A percentile compares a stretch with the other conserved stretches of the same genome.
These are phyloP conservation scores for Artibeus jamaicensis DNA, from an alignment of 2,797 vertebrate genomes.

Conservation along the genomic window DNA sequence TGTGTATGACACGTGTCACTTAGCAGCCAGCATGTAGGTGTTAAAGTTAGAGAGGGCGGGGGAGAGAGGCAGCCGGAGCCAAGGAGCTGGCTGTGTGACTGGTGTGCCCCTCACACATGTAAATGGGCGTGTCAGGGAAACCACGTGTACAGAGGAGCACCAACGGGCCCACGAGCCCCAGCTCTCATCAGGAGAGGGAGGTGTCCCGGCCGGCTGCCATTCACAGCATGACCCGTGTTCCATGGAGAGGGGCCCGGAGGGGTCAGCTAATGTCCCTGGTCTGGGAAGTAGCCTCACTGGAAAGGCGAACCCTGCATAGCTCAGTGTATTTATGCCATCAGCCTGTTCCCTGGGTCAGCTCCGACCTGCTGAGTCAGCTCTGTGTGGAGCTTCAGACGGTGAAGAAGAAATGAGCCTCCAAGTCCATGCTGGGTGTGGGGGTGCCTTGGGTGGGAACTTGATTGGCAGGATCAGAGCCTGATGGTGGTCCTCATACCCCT, in stretches of 20 bases:
- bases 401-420: neutral
- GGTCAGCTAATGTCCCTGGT: neutral
- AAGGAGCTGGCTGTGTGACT: neutral
- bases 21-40: neutral
- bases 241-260: neutral
- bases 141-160: neutral
- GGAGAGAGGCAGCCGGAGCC: neutral
- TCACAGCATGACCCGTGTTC: too few relatives aligned
- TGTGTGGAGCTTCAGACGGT: neutral
- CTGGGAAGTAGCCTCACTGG: neutral
- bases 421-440: too few relatives aligned
- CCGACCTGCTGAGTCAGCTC: neutral
- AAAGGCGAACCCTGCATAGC: neutral
- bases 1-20: neutral
- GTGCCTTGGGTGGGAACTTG: neutral
- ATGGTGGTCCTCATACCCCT: neutral
- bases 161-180: neutral
- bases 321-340: neutral
- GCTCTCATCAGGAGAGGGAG: neutral
- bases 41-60: neutral
- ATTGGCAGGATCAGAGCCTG: neutral
- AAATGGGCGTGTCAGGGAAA: neutral
- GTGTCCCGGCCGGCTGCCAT: neutral
- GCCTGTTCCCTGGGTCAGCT: neutral
- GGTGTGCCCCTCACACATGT: neutral